Evolutionary conservation across 2,113 vertebrate genomes (phyloP).

Genomic region (Jacana jacana): DNA sequence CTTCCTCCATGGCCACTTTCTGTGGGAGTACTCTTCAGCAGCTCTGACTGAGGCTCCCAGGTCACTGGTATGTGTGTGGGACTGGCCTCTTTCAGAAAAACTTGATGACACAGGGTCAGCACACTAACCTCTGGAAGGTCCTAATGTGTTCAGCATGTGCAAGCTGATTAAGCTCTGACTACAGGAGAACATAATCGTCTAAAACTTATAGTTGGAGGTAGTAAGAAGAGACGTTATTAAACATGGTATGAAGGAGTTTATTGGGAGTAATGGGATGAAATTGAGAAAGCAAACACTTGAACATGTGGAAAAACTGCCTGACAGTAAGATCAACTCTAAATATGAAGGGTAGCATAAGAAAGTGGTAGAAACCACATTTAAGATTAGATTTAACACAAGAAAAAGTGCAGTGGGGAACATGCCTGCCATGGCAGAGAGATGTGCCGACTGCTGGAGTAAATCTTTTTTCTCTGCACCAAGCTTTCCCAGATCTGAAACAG

Average conservation of each 20-base stretch:
- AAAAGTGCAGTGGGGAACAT: background rate
- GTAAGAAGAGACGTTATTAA: constrained; percentile 43
- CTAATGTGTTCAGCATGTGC: background rate
- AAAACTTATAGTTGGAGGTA: background rate
- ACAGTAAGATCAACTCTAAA: constrained; percentile 2
- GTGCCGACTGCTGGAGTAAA: background rate
- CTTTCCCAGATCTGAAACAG: background rate
- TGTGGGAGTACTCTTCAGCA: background rate
- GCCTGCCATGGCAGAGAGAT: background rate
- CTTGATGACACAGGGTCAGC: background rate
- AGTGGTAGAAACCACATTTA: constrained; percentile 5
- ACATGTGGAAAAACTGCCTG: background rate
- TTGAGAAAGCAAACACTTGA: background rate
- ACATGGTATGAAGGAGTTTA: constrained; percentile 5
- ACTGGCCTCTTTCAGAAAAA: background rate
- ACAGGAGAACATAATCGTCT: background rate
- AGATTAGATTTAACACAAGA: background rate
- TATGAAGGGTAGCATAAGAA: background rate
- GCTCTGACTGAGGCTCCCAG: background rate
- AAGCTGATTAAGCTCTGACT: background rate
- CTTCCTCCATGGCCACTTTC: background rate
- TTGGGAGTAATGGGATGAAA: background rate
- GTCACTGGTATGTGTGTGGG: background rate
- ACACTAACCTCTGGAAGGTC: background rate
- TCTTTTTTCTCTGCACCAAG: background rate